These are phyloP conservation scores for Phorcus lineatus DNA, from an alignment of 2,888 invertebrate species.

Conservation along the genomic window DNA sequence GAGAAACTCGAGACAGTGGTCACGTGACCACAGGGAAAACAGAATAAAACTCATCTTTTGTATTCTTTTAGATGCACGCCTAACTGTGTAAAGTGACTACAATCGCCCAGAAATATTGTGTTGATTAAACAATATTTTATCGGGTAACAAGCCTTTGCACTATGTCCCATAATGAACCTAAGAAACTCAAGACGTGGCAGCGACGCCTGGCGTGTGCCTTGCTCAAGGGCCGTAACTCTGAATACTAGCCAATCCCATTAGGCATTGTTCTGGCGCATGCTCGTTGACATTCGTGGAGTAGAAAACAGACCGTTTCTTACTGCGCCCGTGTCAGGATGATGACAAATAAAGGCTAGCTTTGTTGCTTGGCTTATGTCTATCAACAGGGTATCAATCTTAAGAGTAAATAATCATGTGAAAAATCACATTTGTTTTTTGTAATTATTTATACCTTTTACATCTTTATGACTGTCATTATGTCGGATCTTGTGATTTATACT, in stretches of 20 bases:
- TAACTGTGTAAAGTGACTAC: constrained; percentile 13
- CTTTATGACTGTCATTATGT: too few relatives aligned
- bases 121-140: constrained; percentile 31
- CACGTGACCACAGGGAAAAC: constrained; percentile 9
- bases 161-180: constrained; percentile 26
- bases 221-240: constrained; percentile 27
- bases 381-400: neutral
- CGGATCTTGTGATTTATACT: too few relatives aligned
- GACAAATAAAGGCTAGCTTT: neutral
- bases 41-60: constrained; percentile 15
- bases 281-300: neutral
- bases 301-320: neutral
- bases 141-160: constrained; percentile 23
- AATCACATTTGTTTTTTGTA: constrained; percentile 7
- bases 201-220: neutral
- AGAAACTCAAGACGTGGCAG: constrained; percentile 25
- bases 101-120: constrained; percentile 13
- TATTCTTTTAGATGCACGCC: constrained; percentile 6
- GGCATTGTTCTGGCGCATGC: constrained; percentile 17
- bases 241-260: constrained; percentile 21
- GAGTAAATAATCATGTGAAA: constrained; percentile 5
- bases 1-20: constrained; percentile 1
- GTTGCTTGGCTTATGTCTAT: neutral
- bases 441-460: neutral
- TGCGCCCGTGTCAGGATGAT: neutral